Evolutionary conservation across 2,888 invertebrate species (phyloP).

Genomic region (Trichogramma evanescens): DNA sequence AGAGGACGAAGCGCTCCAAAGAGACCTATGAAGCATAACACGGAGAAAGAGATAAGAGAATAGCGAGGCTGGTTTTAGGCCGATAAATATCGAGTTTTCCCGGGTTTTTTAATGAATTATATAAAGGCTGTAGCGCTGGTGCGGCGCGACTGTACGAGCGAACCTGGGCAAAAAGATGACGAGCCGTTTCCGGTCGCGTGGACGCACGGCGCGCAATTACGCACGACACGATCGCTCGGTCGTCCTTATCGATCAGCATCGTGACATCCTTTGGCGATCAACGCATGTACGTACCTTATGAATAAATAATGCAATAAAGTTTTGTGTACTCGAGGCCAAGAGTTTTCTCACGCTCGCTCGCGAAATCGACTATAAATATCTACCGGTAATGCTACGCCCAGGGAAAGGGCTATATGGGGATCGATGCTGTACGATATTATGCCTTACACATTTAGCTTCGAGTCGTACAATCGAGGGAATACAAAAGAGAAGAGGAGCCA

Average conservation of each 20-base stretch:
- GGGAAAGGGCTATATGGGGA: no score
- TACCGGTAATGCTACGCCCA: background rate
- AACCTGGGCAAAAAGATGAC: background rate
- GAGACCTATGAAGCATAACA: no score
- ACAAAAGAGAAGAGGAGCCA: no score
- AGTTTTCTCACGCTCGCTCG: constrained; percentile 18
- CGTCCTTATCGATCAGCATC: background rate
- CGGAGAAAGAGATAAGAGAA: no score
- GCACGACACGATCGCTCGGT: constrained; percentile 9
- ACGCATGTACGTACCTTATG: constrained; percentile 10
- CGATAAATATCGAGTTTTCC: no score
- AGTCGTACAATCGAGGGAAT: no score
- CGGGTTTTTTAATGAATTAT: no score
- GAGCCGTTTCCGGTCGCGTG: constrained; percentile 30
- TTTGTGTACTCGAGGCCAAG: constrained; percentile 9
- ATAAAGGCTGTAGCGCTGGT: no score
- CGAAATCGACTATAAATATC: background rate
- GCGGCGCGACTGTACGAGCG: no score
- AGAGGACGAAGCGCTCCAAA: background rate
- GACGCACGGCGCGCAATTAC: constrained; percentile 21
- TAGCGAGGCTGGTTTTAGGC: no score
- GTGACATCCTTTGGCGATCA: background rate
- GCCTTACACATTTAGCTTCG: no score
- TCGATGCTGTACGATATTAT: no score
- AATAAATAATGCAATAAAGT: background rate